Evolutionary conservation across 2,888 invertebrate genomes (phyloP).

Genomic region (Lasioglossum figueresi): DNA sequence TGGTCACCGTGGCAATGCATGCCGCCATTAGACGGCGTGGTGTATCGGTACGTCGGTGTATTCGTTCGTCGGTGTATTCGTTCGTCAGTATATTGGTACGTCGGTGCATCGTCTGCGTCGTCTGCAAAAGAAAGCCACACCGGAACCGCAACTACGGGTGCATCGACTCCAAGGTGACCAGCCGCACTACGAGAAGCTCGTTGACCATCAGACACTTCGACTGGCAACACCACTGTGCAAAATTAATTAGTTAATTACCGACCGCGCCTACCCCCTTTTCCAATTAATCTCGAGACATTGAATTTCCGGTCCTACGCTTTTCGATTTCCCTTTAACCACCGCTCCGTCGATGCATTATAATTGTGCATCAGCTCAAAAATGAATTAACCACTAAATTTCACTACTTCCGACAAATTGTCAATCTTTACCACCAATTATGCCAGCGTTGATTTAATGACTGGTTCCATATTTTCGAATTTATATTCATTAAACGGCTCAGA

Average conservation of each 20-base stretch:
- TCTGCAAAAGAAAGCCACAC: constrained; percentile 82
- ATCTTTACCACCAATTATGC: background rate
- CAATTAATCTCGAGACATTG: background rate
- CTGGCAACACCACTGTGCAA: constrained; percentile 85
- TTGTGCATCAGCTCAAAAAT: background rate
- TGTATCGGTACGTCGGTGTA: too few species aligned
- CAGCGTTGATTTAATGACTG: background rate
- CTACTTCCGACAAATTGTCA: background rate
- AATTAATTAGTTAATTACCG: constrained; percentile 49
- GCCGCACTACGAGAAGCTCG: constrained; percentile 83
- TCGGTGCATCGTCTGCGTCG: constrained; percentile 84
- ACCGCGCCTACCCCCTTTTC: background rate
- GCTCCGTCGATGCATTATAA: background rate
- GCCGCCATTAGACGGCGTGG: constrained; percentile 84
- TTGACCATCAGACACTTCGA: constrained; percentile 85
- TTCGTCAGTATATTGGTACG: constrained; percentile 79
- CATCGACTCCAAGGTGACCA: constrained; percentile 85
- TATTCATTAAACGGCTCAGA: too few species aligned
- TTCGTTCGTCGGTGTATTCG: too few species aligned
- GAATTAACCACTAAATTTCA: background rate
- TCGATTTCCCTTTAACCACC: background rate
- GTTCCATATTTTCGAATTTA: background rate
- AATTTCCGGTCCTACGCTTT: background rate
- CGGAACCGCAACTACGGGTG: constrained; percentile 81
- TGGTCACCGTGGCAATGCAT: constrained; percentile 85